Evolutionary conservation across 2,113 vertebrate species (phyloP).

Genomic region (Daphoenositta chrysoptera): DNA sequence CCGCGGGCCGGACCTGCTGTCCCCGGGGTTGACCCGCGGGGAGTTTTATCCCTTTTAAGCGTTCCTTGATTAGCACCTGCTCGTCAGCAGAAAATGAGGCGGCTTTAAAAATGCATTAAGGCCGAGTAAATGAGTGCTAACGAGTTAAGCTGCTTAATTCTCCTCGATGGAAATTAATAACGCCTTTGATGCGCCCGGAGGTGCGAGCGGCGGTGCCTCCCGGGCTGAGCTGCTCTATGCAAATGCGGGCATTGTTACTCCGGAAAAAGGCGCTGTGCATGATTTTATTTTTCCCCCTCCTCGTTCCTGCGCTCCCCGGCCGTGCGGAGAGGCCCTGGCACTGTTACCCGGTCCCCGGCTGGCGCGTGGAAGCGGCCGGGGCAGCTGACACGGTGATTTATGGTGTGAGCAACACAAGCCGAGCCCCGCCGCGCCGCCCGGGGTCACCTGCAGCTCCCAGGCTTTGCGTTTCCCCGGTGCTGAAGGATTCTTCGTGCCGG

Average conservation of each 20-base stretch:
- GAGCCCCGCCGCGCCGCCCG: neutral
- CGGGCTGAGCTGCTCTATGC: neutral
- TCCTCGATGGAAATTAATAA: slow-evolving; percentile 39
- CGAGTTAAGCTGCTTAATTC: slow-evolving; percentile 44
- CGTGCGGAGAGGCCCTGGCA: neutral
- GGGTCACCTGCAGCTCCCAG: neutral
- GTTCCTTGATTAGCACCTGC: neutral
- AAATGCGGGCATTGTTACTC: neutral
- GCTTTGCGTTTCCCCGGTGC: neutral
- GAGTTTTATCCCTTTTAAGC: neutral
- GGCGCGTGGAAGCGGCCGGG: neutral
- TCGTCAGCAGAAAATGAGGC: neutral
- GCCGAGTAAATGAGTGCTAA: slow-evolving; percentile 22
- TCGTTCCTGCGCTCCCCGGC: neutral
- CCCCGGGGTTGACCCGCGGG: neutral
- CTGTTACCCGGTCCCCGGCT: neutral
- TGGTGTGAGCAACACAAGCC: slow-evolving; percentile 26
- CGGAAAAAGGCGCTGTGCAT: neutral
- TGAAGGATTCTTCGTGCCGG: neutral
- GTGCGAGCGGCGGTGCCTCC: neutral
- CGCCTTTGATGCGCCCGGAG: neutral
- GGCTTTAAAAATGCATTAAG: slow-evolving; percentile 16
- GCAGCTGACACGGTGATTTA: slow-evolving; percentile 30
- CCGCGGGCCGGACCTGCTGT: neutral
- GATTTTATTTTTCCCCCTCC: neutral